A percentile compares a stretch with the other conserved stretches of the same genome.
Evolutionary conservation across 2,888 invertebrate genomes (phyloP).

Genomic region (Dolomedes plantarius): DNA sequence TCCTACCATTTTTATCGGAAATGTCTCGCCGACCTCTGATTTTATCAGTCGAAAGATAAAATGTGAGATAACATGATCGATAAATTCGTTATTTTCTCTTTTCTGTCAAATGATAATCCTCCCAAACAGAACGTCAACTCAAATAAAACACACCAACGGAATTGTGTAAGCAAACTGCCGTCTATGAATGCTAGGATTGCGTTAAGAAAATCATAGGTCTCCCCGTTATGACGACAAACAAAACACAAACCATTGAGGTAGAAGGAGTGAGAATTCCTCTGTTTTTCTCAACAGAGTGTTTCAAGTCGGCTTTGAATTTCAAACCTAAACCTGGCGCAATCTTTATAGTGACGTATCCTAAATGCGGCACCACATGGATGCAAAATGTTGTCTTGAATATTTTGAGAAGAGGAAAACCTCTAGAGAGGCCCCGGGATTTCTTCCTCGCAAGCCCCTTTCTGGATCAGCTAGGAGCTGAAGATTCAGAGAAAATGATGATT

Average conservation of each 20-base stretch:
- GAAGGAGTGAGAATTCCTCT: constrained; percentile 33
- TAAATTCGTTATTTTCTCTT: no score
- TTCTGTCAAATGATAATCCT: no score
- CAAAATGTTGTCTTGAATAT: constrained; percentile 65
- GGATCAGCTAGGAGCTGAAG: constrained; percentile 58
- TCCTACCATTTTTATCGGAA: no score
- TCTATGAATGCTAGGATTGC: no score
- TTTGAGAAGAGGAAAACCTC: constrained; percentile 36
- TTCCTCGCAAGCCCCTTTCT: constrained; percentile 58
- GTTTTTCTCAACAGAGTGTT: constrained; percentile 55
- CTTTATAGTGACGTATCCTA: constrained; percentile 67
- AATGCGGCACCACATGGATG: constrained; percentile 72
- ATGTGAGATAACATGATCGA: no score
- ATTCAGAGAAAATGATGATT: constrained; percentile 46
- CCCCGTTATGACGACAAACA: no score
- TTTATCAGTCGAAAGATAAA: no score
- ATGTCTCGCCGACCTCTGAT: no score
- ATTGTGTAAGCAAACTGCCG: no score
- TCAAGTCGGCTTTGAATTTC: constrained; percentile 40
- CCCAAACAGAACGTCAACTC: no score
- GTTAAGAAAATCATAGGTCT: no score
- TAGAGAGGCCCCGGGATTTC: constrained; percentile 34
- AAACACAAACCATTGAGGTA: neutral
- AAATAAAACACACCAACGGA: no score
- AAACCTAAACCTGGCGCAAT: constrained; percentile 57